phyloP scores from a whole-genome alignment of 2,113 vertebrate genomes.

The Pollachius pollachius region DNA sequence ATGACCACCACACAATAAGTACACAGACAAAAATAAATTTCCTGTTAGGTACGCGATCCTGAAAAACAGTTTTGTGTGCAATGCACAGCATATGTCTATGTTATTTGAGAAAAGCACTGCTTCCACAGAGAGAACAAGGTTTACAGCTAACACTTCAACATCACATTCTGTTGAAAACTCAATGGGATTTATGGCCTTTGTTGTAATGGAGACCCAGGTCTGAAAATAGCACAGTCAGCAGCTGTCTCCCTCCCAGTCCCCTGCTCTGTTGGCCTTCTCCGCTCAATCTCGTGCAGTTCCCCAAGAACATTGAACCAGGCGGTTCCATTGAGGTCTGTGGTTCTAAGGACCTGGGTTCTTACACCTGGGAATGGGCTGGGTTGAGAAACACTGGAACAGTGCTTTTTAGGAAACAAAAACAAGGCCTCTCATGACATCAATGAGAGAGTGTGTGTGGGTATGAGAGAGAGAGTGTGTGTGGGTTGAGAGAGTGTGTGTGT shows the following conservation, averaged over 20 bases:
- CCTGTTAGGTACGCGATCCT: neutral
- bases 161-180: conserved; percentile 17
- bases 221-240: conserved; percentile 56
- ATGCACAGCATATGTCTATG: conserved; percentile 11
- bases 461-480: conserved; percentile 31
- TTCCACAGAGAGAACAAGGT: conserved; percentile 31
- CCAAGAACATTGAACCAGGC: conserved; percentile 11
- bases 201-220: conserved; percentile 29
- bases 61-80: neutral
- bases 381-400: conserved; percentile 68
- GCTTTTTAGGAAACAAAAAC: conserved; percentile 52
- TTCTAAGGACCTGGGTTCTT: conserved; percentile 37
- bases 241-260: conserved; percentile 28
- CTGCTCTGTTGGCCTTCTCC: conserved; percentile 17
- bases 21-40: conserved; percentile 15
- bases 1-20: conserved; percentile 15
- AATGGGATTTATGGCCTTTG: conserved; percentile 31
- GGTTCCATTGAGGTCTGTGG: conserved; percentile 33
- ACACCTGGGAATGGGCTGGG: conserved; percentile 43
- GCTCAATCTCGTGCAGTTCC: conserved; percentile 5
- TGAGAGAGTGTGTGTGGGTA: conserved; percentile 23
- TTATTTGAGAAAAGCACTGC: conserved; percentile 10
- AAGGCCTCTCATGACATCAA: conserved; percentile 31
- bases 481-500: conserved; percentile 1
- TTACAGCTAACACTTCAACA: conserved; percentile 25